Percentiles rank a stretch among this genome's conserved stretches.
Evolutionary conservation across 2,888 invertebrate species (phyloP).

Genomic region (Synanthedon myopaeformis): DNA sequence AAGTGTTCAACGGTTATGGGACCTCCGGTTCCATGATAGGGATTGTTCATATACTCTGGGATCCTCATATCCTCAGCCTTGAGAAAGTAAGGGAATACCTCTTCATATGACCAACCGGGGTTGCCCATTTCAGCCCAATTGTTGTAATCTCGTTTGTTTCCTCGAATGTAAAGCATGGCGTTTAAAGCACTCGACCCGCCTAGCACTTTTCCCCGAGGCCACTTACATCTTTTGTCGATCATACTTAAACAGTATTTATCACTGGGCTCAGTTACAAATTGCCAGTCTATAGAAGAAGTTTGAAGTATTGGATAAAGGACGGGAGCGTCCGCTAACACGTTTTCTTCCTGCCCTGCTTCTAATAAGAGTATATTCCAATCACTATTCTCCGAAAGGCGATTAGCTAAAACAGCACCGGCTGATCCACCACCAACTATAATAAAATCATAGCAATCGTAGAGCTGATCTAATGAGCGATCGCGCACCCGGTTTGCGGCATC

Average conservation of each 20-base stretch:
- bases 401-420: slow-evolving; percentile 84
- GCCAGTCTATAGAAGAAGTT: slow-evolving; percentile 83
- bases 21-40: slow-evolving; percentile 79
- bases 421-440: slow-evolving; percentile 86
- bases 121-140: slow-evolving; percentile 83
- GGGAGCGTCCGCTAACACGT: slow-evolving; percentile 79
- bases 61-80: slow-evolving; percentile 84
- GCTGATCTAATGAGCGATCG: slow-evolving; percentile 60
- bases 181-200: slow-evolving; percentile 88
- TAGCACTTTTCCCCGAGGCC: slow-evolving; percentile 84
- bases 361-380: slow-evolving; percentile 80
- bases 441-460: slow-evolving; percentile 79
- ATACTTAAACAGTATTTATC: slow-evolving; percentile 76
- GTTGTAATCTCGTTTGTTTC: slow-evolving; percentile 87
- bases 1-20: slow-evolving; percentile 80
- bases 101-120: slow-evolving; percentile 82
- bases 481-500: slow-evolving; percentile 74
- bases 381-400: slow-evolving; percentile 79
- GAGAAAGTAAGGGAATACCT: slow-evolving; percentile 80
- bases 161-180: slow-evolving; percentile 90
- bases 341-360: slow-evolving; percentile 84
- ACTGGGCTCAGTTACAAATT: slow-evolving; percentile 81
- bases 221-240: slow-evolving; percentile 74
- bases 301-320: slow-evolving; percentile 78
- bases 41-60: slow-evolving; percentile 64